phyloP scores from a whole-genome alignment of 1,140 invertebrate genomes.

The Hesperophylax magnus region DNA sequence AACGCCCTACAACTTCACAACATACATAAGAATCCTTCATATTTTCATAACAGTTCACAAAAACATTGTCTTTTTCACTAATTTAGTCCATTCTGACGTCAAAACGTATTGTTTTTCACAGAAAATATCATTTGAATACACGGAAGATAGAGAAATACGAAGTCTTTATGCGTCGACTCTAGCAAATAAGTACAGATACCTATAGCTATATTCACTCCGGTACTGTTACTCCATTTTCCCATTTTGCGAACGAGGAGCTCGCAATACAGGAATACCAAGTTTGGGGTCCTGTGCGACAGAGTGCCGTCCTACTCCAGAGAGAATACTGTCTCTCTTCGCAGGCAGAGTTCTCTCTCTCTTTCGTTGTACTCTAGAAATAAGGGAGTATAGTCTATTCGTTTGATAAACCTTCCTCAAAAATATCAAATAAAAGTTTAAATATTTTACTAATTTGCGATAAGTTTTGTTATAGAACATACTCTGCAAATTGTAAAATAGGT shows the following conservation, averaged over 20 bases:
- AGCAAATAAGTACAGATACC: conserved; percentile 2
- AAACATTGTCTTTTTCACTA: conserved; percentile 2
- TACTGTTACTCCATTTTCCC: conserved; percentile 25
- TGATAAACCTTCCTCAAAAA: neutral
- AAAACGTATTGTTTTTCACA: neutral
- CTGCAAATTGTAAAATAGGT: too few species aligned
- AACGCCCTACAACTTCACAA: conserved; percentile 6
- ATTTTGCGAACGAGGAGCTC: conserved; percentile 9
- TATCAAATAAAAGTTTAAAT: too few species aligned
- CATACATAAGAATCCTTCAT: neutral
- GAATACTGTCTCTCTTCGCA: neutral
- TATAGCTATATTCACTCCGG: conserved; percentile 24
- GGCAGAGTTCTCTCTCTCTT: neutral
- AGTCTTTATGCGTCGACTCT: conserved; percentile 4
- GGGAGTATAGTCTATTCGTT: conserved; percentile 1
- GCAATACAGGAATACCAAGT: neutral
- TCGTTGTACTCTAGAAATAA: neutral
- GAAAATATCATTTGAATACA: neutral
- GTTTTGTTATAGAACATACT: too few species aligned
- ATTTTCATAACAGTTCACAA: neutral
- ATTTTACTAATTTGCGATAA: too few species aligned
- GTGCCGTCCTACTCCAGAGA: conserved; percentile 6
- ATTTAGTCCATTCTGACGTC: neutral
- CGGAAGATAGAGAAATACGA: neutral
- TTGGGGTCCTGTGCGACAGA: neutral